phyloP scores from a whole-genome alignment of 2,888 invertebrate genomes.

The Drosophila diplacantha region DNA sequence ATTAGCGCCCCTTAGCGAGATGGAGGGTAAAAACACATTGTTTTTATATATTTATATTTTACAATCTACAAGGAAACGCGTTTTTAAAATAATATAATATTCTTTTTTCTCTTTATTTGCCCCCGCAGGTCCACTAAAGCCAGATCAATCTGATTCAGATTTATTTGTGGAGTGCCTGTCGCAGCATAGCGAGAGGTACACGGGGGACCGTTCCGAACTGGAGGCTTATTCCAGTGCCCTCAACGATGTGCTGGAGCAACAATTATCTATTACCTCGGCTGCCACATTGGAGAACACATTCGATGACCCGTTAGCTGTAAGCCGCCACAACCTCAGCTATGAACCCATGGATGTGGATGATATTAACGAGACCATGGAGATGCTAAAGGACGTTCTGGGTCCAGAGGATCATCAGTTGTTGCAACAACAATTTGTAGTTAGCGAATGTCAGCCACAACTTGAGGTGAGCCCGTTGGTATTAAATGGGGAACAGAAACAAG shows the following conservation, averaged over 20 bases:
- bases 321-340: slow-evolving; percentile 46
- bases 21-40: slow-evolving; percentile 52
- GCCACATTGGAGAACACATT: slow-evolving; percentile 49
- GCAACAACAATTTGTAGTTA: slow-evolving; percentile 43
- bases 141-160: slow-evolving; percentile 55
- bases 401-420: slow-evolving; percentile 50
- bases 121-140: slow-evolving; percentile 43
- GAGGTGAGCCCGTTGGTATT: not conserved
- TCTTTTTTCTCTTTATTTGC: not conserved
- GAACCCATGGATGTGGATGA: slow-evolving; percentile 75
- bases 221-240: slow-evolving; percentile 67
- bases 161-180: slow-evolving; percentile 74
- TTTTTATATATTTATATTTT: not conserved
- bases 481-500: not conserved
- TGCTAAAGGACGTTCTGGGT: slow-evolving; percentile 48
- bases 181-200: slow-evolving; percentile 42
- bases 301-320: slow-evolving; percentile 28
- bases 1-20: slow-evolving; percentile 52
- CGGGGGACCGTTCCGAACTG: slow-evolving; percentile 54
- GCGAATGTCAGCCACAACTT: not conserved
- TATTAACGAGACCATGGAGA: slow-evolving; percentile 59
- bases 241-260: slow-evolving; percentile 50
- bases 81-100: not conserved
- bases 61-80: not conserved
- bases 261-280: slow-evolving; percentile 44